Evolutionary conservation across 2,888 invertebrate genomes (phyloP).

Genomic region (Parnassius glacialis): DNA sequence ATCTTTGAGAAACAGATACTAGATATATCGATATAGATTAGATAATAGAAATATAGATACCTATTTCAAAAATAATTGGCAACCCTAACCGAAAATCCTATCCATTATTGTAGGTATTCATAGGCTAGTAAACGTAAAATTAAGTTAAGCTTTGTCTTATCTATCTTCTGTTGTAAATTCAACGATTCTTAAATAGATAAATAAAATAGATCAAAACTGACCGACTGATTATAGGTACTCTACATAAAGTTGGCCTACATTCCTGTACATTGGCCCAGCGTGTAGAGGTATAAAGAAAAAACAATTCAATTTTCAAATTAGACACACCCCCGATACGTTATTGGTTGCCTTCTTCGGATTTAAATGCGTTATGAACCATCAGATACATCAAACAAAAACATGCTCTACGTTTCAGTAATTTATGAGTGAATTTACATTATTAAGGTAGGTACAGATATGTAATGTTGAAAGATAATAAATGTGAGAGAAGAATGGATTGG

Average conservation of each 20-base stretch:
- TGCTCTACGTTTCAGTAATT: fast-evolving
- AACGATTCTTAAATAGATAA: too few species aligned
- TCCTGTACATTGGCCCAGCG: background rate
- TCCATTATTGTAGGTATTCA: too few species aligned
- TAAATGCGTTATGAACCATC: conserved; percentile 11
- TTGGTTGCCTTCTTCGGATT: conserved; percentile 43
- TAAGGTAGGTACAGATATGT: background rate
- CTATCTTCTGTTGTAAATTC: too few species aligned
- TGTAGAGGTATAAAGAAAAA: conserved; percentile 47
- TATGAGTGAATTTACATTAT: conserved; percentile 2
- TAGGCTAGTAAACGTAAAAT: too few species aligned
- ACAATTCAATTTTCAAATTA: conserved; percentile 71
- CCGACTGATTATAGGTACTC: background rate
- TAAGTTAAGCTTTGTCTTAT: too few species aligned
- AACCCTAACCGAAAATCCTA: too few species aligned
- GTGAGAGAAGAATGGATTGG: conserved; percentile 17
- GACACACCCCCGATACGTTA: conserved; percentile 72
- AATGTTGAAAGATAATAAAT: conserved; percentile 21
- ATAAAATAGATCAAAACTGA: too few species aligned
- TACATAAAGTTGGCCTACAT: background rate
- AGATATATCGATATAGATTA: too few species aligned
- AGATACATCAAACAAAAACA: background rate
- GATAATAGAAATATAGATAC: too few species aligned
- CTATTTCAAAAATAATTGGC: too few species aligned
- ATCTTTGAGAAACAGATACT: too few species aligned